Evolutionary conservation across 2,888 invertebrate species (phyloP), one percentile per base, ranked within the genome.

Genomic region (Epistrophella euchroma): DNA sequence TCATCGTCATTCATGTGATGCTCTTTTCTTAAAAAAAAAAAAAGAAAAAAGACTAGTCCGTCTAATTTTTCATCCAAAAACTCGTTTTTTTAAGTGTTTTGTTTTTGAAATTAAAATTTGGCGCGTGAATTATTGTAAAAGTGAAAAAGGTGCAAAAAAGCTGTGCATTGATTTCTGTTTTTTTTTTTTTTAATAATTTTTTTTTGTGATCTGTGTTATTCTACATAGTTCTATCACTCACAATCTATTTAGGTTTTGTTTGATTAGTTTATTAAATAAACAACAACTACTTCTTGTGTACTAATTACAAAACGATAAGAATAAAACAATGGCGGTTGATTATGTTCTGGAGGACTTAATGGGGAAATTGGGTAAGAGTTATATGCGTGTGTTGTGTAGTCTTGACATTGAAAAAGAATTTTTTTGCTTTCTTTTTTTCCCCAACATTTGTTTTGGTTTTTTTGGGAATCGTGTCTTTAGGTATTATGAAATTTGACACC

Each of bases 311-410:
- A 47, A 15, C 52, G 52, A 52, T 52, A 37, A 55, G 9, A 58
- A 85, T n/a, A 50, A 5, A 56, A 88, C 56, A 71, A 95, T 95
- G 95, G 95, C 94, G 90, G 94, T 94, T 91, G 95, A 95, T 92
- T 93, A 93, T 89, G 94, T 95, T 35, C 90, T 95, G 74, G 95
- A 95, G 90, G 95, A 94, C 89, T 93, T 95, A 91, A 95, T 95
- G 95, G 94, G 94, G 89, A 94, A 95, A 91, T 92, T 95, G 89
- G 95, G 95, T 95, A 89, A 94, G 92, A 28, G 50, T 22, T 0
- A 17, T 22, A 5, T 2, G 86, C 50, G 17, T 45, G 22, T 10
- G n/a, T 25, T 50, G 76, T 10, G n/a, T 25, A 60, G 76, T 72
- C 28, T 64, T 11, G 17, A 37, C 40, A 40, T 40, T 60, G 11